Conservation (phyloP, 2,113 vertebrate species). For the Hemiscyllium ocellatum region DNA sequence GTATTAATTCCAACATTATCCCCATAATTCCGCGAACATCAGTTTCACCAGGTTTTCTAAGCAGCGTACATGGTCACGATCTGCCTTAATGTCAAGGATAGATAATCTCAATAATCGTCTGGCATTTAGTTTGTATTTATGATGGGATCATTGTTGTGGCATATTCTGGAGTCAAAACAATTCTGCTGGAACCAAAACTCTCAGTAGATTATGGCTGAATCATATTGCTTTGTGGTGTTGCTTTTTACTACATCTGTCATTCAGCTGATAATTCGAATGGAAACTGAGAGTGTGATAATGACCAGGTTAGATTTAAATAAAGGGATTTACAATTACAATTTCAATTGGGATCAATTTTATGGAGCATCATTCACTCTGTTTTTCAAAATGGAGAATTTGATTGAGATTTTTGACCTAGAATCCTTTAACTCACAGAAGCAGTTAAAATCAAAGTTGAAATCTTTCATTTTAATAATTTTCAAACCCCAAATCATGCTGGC, state of each 20-base stretch:
- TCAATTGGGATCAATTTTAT: too few species aligned
- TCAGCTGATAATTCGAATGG: neutral
- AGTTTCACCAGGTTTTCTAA: neutral
- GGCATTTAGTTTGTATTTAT: neutral
- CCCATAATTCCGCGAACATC: neutral
- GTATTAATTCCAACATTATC: neutral
- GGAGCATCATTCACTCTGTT: too few species aligned
- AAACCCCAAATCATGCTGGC: neutral
- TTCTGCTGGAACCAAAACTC: neutral
- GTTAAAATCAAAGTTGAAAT: neutral
- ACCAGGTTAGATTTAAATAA: neutral
- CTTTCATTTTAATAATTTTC: neutral
- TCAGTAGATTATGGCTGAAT: neutral
- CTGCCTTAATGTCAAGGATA: neutral
- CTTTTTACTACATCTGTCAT: neutral
- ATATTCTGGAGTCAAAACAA: neutral
- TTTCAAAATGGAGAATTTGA: too few species aligned
- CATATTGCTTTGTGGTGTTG: neutral
- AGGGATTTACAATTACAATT: too few species aligned
- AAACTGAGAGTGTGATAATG: neutral
- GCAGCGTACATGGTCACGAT: neutral
- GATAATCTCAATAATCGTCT: neutral
- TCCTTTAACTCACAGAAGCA: too few species aligned
- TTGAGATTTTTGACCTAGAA: too few species aligned
- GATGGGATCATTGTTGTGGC: neutral